Conservation (phyloP, 2,797 vertebrate genomes). For the Neosilurus hyrtlii region DNA sequence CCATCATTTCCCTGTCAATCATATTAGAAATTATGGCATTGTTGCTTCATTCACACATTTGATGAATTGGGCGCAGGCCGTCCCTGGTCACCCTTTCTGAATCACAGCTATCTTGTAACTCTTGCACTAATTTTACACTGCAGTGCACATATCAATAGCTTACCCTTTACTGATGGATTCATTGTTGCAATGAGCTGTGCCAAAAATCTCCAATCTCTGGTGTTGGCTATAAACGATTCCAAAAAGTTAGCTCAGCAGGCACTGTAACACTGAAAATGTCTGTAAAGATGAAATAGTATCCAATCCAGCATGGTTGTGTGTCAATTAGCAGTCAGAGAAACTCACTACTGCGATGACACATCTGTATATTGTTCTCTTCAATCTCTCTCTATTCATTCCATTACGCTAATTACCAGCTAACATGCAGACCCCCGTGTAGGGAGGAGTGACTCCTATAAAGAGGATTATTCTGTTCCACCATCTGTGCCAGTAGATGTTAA, state of each 20-base stretch:
- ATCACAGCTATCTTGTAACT: neutral
- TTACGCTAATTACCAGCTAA: conserved; percentile 54
- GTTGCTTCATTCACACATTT: neutral
- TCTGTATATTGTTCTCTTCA: conserved; percentile 43
- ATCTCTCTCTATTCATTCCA: conserved; percentile 44
- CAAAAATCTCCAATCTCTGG: conserved; percentile 31
- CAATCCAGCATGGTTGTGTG: conserved; percentile 23
- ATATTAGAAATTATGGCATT: neutral
- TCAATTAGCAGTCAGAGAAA: conserved; percentile 33
- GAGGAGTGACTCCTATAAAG: conserved; percentile 56
- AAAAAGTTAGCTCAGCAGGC: conserved; percentile 43
- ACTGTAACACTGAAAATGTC: conserved; percentile 21
- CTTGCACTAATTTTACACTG: conserved; percentile 30
- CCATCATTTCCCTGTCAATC: neutral
- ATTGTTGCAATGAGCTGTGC: conserved; percentile 24
- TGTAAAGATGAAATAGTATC: conserved; percentile 30
- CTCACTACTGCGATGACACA: conserved; percentile 24
- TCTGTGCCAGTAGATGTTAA: conserved; percentile 56
- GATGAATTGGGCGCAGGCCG: conserved; percentile 2
- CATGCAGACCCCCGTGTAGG: conserved; percentile 45
- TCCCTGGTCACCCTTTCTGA: neutral
- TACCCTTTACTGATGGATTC: conserved; percentile 41
- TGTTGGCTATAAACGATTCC: conserved; percentile 35
- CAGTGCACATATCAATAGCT: conserved; percentile 31
- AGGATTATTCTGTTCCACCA: conserved; percentile 59